These are phyloP conservation scores for Sitophilus oryzae DNA, from an alignment of 1,140 invertebrate species.

Conservation along the genomic window DNA sequence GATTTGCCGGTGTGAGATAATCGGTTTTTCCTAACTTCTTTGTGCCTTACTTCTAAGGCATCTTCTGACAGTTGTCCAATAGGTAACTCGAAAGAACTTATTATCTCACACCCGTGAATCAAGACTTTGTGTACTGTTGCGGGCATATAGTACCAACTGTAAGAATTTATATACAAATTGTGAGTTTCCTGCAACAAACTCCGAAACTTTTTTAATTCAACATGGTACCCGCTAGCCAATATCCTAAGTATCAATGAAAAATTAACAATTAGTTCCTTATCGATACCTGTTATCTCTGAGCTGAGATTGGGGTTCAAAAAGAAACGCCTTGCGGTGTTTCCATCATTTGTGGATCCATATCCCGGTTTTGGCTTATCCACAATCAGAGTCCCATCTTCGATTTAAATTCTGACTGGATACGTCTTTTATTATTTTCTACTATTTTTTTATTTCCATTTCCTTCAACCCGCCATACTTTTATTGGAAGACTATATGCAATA, in stretches of 20 bases:
- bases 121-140: neutral
- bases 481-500: too few relatives aligned
- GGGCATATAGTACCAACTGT: conserved; percentile 9
- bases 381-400: conserved; percentile 27
- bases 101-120: conserved; percentile 26
- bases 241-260: conserved; percentile 5
- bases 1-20: conserved; percentile 7
- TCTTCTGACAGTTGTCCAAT: conserved; percentile 38
- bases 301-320: conserved; percentile 36
- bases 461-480: too few relatives aligned
- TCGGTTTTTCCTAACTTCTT: conserved; percentile 29
- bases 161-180: neutral
- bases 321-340: too few relatives aligned
- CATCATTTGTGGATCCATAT: too few relatives aligned
- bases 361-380: too few relatives aligned
- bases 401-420: conserved; percentile 22
- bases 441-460: conserved; percentile 1
- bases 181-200: neutral
- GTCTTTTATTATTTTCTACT: conserved; percentile 4
- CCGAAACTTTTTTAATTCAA: neutral
- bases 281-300: conserved; percentile 29
- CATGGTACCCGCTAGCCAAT: neutral
- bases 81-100: conserved; percentile 28
- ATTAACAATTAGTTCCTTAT: neutral
- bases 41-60: conserved; percentile 37